These are phyloP conservation scores for Himalopsyche phryganea DNA, from an alignment of 1,140 invertebrate species.

Conservation along the genomic window DNA sequence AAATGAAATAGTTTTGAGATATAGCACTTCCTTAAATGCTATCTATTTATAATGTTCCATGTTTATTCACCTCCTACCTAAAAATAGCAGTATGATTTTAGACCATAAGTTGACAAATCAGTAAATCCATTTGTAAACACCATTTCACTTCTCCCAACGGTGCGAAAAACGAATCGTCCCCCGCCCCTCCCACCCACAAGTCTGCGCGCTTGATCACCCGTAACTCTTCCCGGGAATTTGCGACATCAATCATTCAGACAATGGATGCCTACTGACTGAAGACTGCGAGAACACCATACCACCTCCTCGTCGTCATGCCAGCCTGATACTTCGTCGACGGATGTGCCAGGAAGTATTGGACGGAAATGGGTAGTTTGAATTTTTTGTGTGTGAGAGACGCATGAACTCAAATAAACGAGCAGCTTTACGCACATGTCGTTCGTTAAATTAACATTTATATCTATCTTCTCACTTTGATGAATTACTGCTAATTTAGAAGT, in stretches of 20 bases:
- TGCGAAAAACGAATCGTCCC: neutral
- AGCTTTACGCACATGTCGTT: neutral
- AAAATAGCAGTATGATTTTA: too few relatives aligned
- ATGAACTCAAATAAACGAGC: slow-evolving; percentile 25
- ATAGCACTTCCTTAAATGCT: too few relatives aligned
- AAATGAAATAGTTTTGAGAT: too few relatives aligned
- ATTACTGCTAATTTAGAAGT: neutral
- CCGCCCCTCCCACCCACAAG: neutral
- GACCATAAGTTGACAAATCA: too few relatives aligned
- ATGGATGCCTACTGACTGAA: neutral
- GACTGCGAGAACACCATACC: too few relatives aligned
- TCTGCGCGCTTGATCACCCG: neutral
- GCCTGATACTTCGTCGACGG: slow-evolving; percentile 10
- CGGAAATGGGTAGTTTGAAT: slow-evolving; percentile 34
- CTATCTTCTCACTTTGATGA: neutral
- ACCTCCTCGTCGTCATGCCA: neutral
- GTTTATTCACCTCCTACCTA: too few relatives aligned
- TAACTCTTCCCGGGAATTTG: neutral
- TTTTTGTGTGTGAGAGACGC: slow-evolving; percentile 12
- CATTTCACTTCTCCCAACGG: neutral
- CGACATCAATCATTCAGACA: slow-evolving; percentile 6
- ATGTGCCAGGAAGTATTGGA: slow-evolving; percentile 17
- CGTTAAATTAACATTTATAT: neutral
- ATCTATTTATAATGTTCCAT: too few relatives aligned
- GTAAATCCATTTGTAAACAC: too few relatives aligned